These are phyloP conservation scores for Loriculus beryllinus DNA, from an alignment of 2,797 vertebrate species.

Conservation along the genomic window DNA sequence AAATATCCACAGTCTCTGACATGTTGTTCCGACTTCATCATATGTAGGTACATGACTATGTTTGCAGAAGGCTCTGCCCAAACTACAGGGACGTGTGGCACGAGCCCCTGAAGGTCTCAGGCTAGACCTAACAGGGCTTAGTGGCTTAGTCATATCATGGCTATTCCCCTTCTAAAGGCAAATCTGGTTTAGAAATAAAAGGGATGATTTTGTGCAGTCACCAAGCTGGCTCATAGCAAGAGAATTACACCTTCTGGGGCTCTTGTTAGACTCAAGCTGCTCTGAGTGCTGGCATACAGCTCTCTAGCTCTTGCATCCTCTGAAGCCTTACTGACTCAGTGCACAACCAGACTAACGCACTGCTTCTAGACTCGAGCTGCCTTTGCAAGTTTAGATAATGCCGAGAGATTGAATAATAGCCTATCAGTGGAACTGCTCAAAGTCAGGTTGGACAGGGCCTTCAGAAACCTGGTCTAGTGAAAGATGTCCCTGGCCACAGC, in stretches of 20 bases:
- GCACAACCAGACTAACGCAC: not conserved
- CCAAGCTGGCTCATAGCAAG: not conserved
- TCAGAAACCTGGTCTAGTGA: not conserved
- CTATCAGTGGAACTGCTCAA: not conserved
- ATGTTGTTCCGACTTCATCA: fast-evolving
- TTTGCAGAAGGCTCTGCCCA: not conserved
- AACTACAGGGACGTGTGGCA: not conserved
- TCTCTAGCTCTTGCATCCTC: not conserved
- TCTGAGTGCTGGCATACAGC: not conserved
- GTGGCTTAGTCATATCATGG: fast-evolving
- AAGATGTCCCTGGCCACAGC: not conserved
- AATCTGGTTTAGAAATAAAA: not conserved
- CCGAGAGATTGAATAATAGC: not conserved
- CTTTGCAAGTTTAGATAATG: not conserved
- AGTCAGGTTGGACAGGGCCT: not conserved
- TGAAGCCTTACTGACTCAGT: not conserved
- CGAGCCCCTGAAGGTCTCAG: not conserved
- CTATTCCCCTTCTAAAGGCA: not conserved
- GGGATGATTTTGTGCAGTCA: not conserved
- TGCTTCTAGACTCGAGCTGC: not conserved
- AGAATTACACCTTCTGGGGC: not conserved
- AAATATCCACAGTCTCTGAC: not conserved
- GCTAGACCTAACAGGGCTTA: not conserved
- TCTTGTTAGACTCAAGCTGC: not conserved
- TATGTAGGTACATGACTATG: not conserved